Base-by-base conservation (phyloP, 2,113 vertebrate species). In the Cinclus cinclus region DNA sequence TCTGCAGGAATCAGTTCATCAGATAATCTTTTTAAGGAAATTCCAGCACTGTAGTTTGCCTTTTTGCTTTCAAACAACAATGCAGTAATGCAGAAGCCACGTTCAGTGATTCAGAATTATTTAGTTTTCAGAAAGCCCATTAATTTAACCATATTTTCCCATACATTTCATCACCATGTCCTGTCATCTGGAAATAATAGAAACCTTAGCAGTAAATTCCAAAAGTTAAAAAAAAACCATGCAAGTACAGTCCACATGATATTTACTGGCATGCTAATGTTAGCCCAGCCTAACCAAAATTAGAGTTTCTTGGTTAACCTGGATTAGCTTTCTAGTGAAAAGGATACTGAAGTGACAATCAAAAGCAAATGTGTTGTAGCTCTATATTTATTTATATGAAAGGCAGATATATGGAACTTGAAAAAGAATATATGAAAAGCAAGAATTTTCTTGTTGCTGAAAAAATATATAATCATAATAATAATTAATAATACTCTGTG, bases 181-280 rank as follows among this genome's bases (percentile, higher is more conserved):
- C 94, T 95, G 92, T 98, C 98, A 98, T 98, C 98, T 98, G 98
- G 98, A 98, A 98, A 98, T 98, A 98, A 98, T 98, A 98, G 94
- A 98, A 97, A 93, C 67, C 94, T 94, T 94, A 95, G 96, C 90
- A 97, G 73, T 93, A 96, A 97, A 97, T 97, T 97, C 75, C 96
- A 23, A 97, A 97, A 96, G 95, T 96, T 96, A 75, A 92, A 97
- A 97, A 97, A 89, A 80, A 89, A 78, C 28, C 47, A 78, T 62
- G 35, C 74, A 93, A 92, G 78, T 90, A 81, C 53, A 93, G 90
- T 82, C 96, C 78, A 94, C 58, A 2, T 67, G 30, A 83, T 97
- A 93, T 97, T 97, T 98, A 96, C 90, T 96, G 96, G 93, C 89
- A 97, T 94, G 92, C 90, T 98, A 97, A 97, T 97, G 97, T 95